Base-by-base conservation (phyloP, 2,888 invertebrate genomes). In the Spilarctia lutea region DNA sequence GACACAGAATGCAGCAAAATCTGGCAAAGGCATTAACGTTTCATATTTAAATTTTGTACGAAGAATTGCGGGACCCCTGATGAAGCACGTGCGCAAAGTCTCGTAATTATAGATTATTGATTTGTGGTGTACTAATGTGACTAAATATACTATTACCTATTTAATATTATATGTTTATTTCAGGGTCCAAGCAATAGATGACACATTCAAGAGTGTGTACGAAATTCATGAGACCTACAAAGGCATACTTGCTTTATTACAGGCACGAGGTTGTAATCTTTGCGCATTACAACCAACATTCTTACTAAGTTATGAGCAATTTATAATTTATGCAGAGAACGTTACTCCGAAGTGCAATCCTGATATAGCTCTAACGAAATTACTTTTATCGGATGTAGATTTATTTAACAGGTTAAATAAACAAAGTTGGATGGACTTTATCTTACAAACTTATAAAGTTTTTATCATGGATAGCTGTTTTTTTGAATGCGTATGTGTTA, bases 381-480 rank as follows among this genome's bases (percentile, higher is more conserved):
- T 93, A 81, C 87, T 95, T 11, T 72, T 91, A 75, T 81, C 79
- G 24, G 89, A 95, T 80, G 72, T 81, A 3, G 77, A 80, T 39
- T 86, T 94, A 76, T 96, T 89, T 80, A 80, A 92, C 42, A 91
- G 95, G 81, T 84, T 95, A 60, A 93, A 90, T 79, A 96, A 95
- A 84, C 96, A 95, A 87, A 94, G 94, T 78, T 97, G 97, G 97
- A 83, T 97, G 30, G 97, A 97, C 85, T 90, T 97, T 56, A 92
- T 97, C 82, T 87, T 97, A 73, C 97, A 97, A 89, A 96, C 96
- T 66, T 97, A 96, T 83, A 97, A 97, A 90, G 94, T 96, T 35
- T 96, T 97, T 67, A 89, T 96, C 11, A 89, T 97, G 85, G 93
- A 93, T 24, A 92, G 95, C 81, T 94, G 96, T 78, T 95, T 95